phyloP scores from a whole-genome alignment of 2,888 invertebrate genomes.

The Mesodorylaimus sp. region DNA sequence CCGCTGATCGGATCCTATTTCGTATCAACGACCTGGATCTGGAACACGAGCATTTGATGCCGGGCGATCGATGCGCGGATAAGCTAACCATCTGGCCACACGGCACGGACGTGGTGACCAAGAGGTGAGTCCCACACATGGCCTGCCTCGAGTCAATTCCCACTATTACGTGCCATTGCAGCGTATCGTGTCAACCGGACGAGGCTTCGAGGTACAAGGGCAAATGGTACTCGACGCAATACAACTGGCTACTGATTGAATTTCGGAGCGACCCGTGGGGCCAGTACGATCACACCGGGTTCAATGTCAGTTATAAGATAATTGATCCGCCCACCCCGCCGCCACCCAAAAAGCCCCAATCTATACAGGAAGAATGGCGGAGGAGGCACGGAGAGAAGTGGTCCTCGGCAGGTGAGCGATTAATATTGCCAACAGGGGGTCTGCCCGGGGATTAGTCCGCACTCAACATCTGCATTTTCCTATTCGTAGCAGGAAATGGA shows the following conservation, averaged over 20 bases:
- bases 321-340: conserved; percentile 4
- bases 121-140: neutral
- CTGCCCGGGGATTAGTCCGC: too few species aligned
- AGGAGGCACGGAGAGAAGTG: too few species aligned
- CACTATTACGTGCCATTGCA: neutral
- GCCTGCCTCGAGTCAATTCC: neutral
- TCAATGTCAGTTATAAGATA: conserved; percentile 8
- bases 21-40: conserved; percentile 6
- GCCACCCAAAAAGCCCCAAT: too few species aligned
- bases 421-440: too few species aligned
- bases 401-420: too few species aligned
- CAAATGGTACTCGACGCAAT: neutral
- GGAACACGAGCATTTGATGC: neutral
- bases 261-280: neutral
- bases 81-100: conserved; percentile 1
- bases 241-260: conserved; percentile 10
- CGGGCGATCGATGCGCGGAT: conserved; percentile 3
- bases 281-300: conserved; percentile 5
- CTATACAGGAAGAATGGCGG: too few species aligned
- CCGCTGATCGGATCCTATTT: conserved; percentile 5
- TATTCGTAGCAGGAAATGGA: too few species aligned
- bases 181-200: conserved; percentile 5
- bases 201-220: neutral
- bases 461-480: too few species aligned
- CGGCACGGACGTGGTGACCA: conserved; percentile 9